Base-by-base conservation (phyloP, 1,140 invertebrate species). In the Drosophila leontia region DNA sequence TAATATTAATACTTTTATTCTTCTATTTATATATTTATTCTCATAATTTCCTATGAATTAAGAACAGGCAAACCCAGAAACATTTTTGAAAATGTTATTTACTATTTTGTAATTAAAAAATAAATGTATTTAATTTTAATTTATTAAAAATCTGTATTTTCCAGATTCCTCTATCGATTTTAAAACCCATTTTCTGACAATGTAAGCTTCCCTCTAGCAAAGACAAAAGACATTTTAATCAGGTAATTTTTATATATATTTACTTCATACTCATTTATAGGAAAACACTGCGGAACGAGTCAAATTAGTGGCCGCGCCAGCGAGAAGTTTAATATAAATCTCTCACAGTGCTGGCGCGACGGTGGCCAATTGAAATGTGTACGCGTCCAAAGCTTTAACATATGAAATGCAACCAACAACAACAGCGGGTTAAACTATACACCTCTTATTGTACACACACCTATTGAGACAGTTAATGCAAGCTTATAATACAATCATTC, bases 301-400 rank as follows among this genome's bases (percentile, higher is more conserved):
- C 42, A 56, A 81, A 88, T 51, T 48, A n/a, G 23, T 61, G 59
- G 39, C 39, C 48, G 34, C 41, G 56, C 71, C 70, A 91, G 72
- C 78, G 81, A 91, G 88, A 91, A 91, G 84, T 91, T 91, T 91
- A 91, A 91, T 91, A 91, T 91, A 91, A 91, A 91, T 91, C 82
- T 91, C 90, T 90, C 76, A 72, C n/a, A 86, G 34, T 81, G 71
- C 67, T 61, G 58, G 62, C 61, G 57, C 34, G 57, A 26, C 55
- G 42, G 55, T 37, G 29, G 57, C 34, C 48, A 62, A 68, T 85
- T 75, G 47, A 60, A 63, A 57, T 56, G 57, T 60, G 26, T 74
- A 64, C 59, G 13, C 53, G 71, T 75, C 48, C 68, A 88, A 85
- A 85, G 63, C 81, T 59, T 74, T 79, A 69, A 72, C 62, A 64